Conservation (phyloP, 2,113 vertebrate species). For the Eidolon helvum region DNA sequence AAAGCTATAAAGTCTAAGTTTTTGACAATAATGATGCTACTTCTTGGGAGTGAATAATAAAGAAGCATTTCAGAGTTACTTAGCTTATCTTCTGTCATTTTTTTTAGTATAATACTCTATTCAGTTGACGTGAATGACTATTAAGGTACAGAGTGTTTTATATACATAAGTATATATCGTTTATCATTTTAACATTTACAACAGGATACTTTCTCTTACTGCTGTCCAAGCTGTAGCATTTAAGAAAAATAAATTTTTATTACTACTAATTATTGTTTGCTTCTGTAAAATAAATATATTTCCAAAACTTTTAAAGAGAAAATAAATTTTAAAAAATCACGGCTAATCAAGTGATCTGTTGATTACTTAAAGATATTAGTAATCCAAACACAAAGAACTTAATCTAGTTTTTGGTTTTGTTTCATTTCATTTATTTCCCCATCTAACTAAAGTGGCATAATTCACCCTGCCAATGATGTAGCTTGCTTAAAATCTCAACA, state of each 20-base stretch:
- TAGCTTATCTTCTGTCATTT: not conserved
- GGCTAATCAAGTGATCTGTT: not conserved
- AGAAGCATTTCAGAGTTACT: not conserved
- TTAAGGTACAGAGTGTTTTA: not conserved
- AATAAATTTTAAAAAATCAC: not conserved
- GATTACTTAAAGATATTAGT: not conserved
- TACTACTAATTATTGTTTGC: not conserved
- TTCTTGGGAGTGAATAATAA: not conserved
- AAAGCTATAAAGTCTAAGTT: not conserved
- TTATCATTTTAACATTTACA: not conserved
- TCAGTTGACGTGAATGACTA: not conserved
- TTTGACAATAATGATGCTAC: not conserved
- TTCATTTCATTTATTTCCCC: not conserved
- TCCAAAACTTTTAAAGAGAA: not conserved
- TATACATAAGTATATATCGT: not conserved
- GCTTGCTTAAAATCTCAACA: not conserved
- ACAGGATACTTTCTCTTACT: not conserved
- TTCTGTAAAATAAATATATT: not conserved
- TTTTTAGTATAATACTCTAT: not conserved
- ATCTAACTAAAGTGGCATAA: not conserved
- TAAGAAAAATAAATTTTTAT: not conserved
- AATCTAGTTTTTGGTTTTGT: not conserved
- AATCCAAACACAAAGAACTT: not conserved
- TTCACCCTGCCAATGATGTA: not conserved
- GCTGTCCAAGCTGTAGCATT: not conserved